Evolutionary conservation across 2,888 invertebrate genomes (phyloP).

Genomic region (Marasmarcha lunaedactyla): DNA sequence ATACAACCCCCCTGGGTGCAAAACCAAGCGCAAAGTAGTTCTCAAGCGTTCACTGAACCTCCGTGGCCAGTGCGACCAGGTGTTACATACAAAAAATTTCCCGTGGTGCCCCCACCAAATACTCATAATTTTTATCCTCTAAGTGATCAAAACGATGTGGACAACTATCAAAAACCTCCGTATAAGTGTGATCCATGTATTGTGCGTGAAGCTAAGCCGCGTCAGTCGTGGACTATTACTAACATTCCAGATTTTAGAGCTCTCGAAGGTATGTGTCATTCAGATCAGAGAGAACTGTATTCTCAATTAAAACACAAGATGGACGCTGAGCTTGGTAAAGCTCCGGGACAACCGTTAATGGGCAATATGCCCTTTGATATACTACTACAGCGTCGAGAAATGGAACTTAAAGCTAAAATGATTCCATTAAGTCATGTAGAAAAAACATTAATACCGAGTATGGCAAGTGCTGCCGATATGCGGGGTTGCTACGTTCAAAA

Average conservation of each 20-base stretch:
- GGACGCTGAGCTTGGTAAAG: constrained; percentile 58
- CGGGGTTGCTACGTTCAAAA: constrained; percentile 51
- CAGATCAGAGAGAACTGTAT: constrained; percentile 54
- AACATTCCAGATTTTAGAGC: constrained; percentile 53
- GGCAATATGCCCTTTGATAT: constrained; percentile 42
- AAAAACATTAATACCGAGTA: constrained; percentile 55
- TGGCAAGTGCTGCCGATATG: constrained; percentile 49
- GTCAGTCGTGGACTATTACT: constrained; percentile 65
- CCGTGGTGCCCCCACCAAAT: constrained; percentile 43
- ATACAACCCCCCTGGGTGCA: constrained; percentile 59
- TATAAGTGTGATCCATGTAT: constrained; percentile 55
- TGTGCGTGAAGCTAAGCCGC: constrained; percentile 50
- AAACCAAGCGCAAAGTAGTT: constrained; percentile 35
- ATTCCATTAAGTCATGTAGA: constrained; percentile 62
- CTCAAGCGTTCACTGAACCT: constrained; percentile 45
- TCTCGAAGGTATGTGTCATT: constrained; percentile 51
- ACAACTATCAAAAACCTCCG: constrained; percentile 42
- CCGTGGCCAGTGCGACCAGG: constrained; percentile 52
- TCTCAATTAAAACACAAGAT: constrained; percentile 57
- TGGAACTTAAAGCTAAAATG: constrained; percentile 62
- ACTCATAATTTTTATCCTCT: constrained; percentile 50
- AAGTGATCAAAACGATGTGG: constrained; percentile 48
- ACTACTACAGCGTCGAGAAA: constrained; percentile 49
- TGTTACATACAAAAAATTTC: constrained; percentile 50
- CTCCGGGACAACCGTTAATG: constrained; percentile 45